Evolutionary conservation across 2,888 invertebrate genomes (phyloP), one percentile per base, ranked within the genome.

Genomic region (Orchesella flavescens): DNA sequence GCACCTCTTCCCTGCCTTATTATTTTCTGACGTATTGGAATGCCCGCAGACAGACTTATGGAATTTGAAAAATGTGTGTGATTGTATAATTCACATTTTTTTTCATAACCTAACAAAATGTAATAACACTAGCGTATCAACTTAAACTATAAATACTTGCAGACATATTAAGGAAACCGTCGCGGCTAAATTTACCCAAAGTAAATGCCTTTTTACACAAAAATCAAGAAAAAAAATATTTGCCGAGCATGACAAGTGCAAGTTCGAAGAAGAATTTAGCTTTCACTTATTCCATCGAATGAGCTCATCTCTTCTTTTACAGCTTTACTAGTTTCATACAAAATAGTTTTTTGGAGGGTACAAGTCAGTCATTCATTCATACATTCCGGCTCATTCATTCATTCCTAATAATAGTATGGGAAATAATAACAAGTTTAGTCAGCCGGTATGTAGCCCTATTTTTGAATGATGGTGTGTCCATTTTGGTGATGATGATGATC

Each of bases 31-130:
- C 81, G 49, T 68, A 46, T 75, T 65, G 81, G 74, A 81, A 68
- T 80, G 69, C 69, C 49, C 63, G 23, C 57, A 55, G 55, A 46
- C 66, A 73, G 57, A 65, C 80, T n/a, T 21, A 19, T 49, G 61
- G 69, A 81, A 81, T 81, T 74, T 66, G 24, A 81, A 81, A 68
- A 59, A 81, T 75, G 55, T 53, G 69, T 65, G 23, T 61, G 81
- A 75, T 74, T 81, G 68, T 75, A 75, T 75, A 66, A 73, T 80
- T 72, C 53, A 77, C 77, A 65, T 19, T 19, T 63, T 19, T 63
- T 63, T 55, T 79, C 63, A 43, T 72, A 78, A 78, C 61, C 49
- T 65, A 15, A 19, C 72, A n/a, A 43, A 66, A 66, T n/a, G 24
- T 17, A 44, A 19, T 21, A 23, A 63, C 12, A 65, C 24, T n/a